These are phyloP conservation scores for Oxyura jamaicensis DNA, from an alignment of 2,113 vertebrate genomes.

Conservation along the genomic window DNA sequence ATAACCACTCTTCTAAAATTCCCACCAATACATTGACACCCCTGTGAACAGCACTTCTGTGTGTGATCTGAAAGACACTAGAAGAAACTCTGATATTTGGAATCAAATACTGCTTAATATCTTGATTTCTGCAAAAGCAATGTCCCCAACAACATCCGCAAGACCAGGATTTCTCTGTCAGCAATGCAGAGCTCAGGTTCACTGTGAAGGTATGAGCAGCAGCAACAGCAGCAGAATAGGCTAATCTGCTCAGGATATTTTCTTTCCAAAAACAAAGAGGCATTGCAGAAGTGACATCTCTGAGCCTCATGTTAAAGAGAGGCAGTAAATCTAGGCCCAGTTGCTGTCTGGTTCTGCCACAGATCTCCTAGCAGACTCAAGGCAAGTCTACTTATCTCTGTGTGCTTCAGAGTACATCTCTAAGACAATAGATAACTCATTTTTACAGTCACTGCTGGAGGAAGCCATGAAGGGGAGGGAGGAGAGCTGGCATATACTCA, in stretches of 20 bases:
- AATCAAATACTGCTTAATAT: not conserved
- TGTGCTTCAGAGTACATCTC: not conserved
- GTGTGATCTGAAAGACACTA: not conserved
- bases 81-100: not conserved
- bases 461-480: not conserved
- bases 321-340: not conserved
- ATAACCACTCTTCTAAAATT: not conserved
- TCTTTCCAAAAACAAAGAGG: not conserved
- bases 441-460: not conserved
- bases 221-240: not conserved
- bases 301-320: accelerated
- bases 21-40: not conserved
- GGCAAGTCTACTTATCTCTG: not conserved
- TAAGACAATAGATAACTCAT: not conserved
- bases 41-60: not conserved
- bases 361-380: not conserved
- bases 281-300: not conserved
- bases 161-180: not conserved
- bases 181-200: accelerated
- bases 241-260: not conserved
- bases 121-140: not conserved
- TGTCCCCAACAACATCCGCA: not conserved
- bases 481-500: not conserved
- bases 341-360: not conserved
- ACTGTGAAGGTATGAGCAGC: accelerated